A percentile compares a stretch with the other conserved stretches of the same genome.
Conservation (phyloP, 2,797 vertebrate species). For the Chloroceryle amazona region DNA sequence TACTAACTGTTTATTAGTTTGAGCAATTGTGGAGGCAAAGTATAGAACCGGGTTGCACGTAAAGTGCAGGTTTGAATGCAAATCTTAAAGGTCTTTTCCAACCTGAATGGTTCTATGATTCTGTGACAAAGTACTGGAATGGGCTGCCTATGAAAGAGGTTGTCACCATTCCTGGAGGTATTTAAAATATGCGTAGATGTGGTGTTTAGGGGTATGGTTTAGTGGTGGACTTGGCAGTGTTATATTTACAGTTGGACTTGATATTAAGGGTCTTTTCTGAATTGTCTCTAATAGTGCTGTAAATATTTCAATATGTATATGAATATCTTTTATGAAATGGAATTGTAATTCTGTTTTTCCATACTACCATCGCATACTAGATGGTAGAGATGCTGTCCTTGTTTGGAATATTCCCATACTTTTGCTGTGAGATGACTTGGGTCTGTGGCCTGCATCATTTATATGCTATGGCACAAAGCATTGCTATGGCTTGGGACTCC, state of each 20-base stretch:
- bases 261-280: not conserved
- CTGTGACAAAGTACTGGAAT: not conserved
- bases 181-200: not conserved
- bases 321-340: not conserved
- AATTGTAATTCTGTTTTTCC: not conserved
- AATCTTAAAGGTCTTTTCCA: not conserved
- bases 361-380: not conserved
- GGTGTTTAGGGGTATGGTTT: too few relatives aligned
- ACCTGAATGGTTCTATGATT: not conserved
- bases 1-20: not conserved
- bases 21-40: not conserved
- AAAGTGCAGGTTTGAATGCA: not conserved
- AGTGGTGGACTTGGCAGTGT: not conserved
- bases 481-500: not conserved
- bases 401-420: rapidly evolving
- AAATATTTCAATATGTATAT: not conserved
- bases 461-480: not conserved
- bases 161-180: not conserved
- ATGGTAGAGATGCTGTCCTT: not conserved
- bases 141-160: not conserved
- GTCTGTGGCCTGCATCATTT: not conserved
- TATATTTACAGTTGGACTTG: not conserved
- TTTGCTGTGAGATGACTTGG: not conserved
- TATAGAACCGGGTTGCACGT: not conserved
- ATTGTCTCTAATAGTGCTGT: not conserved